Conservation (phyloP, 2,113 vertebrate genomes). For the Chunga burmeisteri region DNA sequence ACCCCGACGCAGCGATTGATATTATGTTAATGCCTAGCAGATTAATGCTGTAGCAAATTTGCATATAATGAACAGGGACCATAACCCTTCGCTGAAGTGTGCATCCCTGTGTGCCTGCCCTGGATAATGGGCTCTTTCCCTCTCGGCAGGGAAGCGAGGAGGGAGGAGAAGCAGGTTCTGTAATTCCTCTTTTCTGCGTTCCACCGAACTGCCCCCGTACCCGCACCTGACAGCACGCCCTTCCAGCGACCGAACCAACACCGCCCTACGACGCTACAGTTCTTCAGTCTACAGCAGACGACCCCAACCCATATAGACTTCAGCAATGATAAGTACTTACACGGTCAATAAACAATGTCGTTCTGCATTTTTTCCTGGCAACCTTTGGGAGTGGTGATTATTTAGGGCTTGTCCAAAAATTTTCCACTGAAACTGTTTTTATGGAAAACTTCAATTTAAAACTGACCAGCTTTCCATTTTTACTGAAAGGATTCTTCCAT, state of each 20-base stretch:
- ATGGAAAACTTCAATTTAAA: not conserved
- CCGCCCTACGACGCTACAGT: not conserved
- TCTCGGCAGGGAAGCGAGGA: not conserved
- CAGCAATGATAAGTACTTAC: not conserved
- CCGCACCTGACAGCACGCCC: too few species aligned
- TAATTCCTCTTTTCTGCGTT: slow-evolving; percentile 5
- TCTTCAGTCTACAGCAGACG: not conserved
- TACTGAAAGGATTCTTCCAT: not conserved
- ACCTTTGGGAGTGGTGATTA: not conserved
- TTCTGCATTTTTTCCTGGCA: not conserved
- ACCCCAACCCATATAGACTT: not conserved
- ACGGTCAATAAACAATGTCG: not conserved
- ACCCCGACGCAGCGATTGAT: not conserved
- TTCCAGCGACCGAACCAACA: not conserved
- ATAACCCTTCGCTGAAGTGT: slow-evolving; percentile 25
- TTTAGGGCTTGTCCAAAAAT: not conserved
- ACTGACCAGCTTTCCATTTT: not conserved
- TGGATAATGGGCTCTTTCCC: slow-evolving; percentile 30
- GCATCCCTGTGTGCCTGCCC: slow-evolving; percentile 41
- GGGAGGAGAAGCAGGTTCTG: slow-evolving; percentile 5
- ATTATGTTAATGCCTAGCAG: slow-evolving; percentile 65
- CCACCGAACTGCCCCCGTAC: not conserved
- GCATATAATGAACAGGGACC: slow-evolving; percentile 61
- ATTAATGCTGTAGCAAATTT: slow-evolving; percentile 63
- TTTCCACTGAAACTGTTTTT: not conserved